Percentiles rank a stretch among this genome's conserved stretches.
Conservation (phyloP, 2,113 vertebrate species). For the Hiodon alosoides region DNA sequence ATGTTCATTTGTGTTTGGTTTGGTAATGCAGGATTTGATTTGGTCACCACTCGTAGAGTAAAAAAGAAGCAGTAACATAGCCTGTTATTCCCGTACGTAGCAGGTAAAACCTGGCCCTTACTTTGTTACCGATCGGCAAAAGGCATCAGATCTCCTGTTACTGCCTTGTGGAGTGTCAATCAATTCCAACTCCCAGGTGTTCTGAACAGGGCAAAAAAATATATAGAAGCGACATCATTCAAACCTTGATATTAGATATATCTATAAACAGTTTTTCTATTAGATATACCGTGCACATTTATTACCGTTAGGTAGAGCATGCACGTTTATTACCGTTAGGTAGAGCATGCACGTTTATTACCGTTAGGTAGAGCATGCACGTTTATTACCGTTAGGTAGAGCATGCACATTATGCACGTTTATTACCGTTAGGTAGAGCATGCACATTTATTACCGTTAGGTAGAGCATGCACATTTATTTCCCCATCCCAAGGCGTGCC, state of each 20-base stretch:
- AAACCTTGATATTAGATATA: background rate
- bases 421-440: no score
- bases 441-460: no score
- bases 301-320: no score
- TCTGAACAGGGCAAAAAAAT: slow-evolving; percentile 27
- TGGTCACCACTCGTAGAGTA: no score
- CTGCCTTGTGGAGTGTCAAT: slow-evolving; percentile 50
- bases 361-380: no score
- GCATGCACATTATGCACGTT: no score
- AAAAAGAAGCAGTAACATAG: background rate
- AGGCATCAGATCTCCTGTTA: slow-evolving; percentile 41
- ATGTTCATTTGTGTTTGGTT: background rate
- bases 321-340: background rate
- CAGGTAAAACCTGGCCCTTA: slow-evolving; percentile 30
- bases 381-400: no score
- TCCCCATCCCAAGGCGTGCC: background rate
- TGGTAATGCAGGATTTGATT: background rate
- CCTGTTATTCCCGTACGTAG: background rate
- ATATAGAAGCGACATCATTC: background rate
- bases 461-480: background rate
- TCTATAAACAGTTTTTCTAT: background rate
- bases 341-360: no score
- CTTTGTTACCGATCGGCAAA: slow-evolving; percentile 42
- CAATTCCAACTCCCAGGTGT: slow-evolving; percentile 45
- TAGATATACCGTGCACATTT: no score